These are phyloP conservation scores for Lasiurus cinereus DNA, from an alignment of 2,113 vertebrate genomes.

Conservation along the genomic window DNA sequence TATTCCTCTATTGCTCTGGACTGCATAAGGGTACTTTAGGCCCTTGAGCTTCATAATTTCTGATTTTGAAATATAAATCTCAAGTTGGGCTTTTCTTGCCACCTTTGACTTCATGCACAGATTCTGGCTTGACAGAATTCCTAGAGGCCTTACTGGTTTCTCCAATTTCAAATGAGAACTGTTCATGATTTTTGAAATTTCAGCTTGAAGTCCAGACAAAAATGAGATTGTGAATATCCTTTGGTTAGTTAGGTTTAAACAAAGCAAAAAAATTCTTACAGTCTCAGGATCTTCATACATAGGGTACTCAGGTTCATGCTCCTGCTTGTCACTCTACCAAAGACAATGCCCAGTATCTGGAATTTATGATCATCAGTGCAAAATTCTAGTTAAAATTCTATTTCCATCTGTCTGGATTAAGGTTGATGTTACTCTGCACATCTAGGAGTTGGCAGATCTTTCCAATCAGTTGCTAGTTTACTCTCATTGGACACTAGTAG, in stretches of 20 bases:
- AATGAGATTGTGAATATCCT: not conserved
- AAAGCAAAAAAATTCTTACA: not conserved
- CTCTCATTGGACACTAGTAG: not conserved
- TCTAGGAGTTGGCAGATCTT: not conserved
- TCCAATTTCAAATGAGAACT: not conserved
- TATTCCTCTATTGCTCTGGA: not conserved
- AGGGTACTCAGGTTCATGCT: not conserved
- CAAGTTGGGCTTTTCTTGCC: not conserved
- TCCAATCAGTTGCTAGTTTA: not conserved
- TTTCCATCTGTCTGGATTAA: not conserved
- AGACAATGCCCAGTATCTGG: not conserved
- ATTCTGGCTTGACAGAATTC: not conserved
- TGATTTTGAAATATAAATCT: not conserved
- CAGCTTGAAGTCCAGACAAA: not conserved
- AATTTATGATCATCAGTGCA: not conserved
- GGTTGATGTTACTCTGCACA: not conserved
- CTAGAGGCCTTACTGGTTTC: not conserved
- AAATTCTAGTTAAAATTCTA: not conserved
- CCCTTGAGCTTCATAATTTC: not conserved
- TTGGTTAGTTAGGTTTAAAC: not conserved
- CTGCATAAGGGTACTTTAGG: no score
- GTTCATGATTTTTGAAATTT: not conserved
- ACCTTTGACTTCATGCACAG: not conserved
- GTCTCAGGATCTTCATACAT: not conserved
- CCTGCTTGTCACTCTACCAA: not conserved